These are phyloP conservation scores for Trichogramma dendrolimi DNA, from an alignment of 2,888 invertebrate species.

Conservation along the genomic window DNA sequence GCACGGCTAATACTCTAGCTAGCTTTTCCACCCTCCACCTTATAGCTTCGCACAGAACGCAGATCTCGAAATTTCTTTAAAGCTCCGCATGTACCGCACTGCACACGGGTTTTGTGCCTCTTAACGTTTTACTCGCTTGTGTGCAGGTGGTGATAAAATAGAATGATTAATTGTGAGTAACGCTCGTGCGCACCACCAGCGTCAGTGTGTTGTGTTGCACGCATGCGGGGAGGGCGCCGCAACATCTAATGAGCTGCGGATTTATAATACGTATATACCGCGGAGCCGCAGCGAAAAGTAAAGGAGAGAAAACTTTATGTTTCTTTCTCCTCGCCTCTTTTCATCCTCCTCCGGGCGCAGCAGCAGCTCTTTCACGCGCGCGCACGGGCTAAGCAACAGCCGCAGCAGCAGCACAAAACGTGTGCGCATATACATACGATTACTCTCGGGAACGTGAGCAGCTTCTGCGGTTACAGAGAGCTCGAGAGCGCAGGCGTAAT, in stretches of 20 bases:
- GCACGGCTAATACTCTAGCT: too few relatives aligned
- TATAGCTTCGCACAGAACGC: too few relatives aligned
- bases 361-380: conserved; percentile 6
- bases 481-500: neutral
- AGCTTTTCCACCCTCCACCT: too few relatives aligned
- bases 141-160: conserved; percentile 11
- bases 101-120: too few relatives aligned
- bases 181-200: too few relatives aligned
- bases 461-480: neutral
- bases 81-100: too few relatives aligned
- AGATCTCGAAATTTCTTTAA: too few relatives aligned
- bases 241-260: conserved; percentile 41
- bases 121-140: conserved; percentile 4
- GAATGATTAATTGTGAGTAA: conserved; percentile 41
- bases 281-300: neutral
- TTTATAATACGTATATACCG: conserved; percentile 38
- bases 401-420: neutral
- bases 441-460: conserved; percentile 17
- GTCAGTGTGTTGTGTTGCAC: too few relatives aligned
- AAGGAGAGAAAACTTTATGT: too few relatives aligned
- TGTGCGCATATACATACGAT: too few relatives aligned
- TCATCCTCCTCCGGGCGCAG: conserved; percentile 14
- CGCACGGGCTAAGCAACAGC: neutral
- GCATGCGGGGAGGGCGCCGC: conserved; percentile 30
- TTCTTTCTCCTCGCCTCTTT: conserved; percentile 31